Conservation (phyloP, 2,888 invertebrate genomes). For the Drosophila affinis region DNA sequence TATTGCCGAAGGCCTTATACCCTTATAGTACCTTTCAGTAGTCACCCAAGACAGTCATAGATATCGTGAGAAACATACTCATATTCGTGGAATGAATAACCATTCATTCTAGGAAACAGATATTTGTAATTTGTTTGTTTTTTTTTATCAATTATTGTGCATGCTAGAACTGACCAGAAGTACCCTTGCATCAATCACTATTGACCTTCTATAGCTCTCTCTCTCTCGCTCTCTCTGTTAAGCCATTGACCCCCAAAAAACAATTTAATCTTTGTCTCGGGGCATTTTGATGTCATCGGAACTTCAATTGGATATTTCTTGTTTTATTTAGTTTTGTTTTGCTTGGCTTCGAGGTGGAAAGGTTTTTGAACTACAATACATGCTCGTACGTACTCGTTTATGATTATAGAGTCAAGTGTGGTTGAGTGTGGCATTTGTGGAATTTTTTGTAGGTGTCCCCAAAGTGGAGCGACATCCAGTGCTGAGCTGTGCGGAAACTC, state of each 20-base stretch:
- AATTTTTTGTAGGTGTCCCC: conserved; percentile 27
- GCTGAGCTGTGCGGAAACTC: conserved; percentile 36
- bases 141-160: neutral
- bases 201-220: conserved; percentile 59
- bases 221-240: conserved; percentile 35
- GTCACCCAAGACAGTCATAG: too few species aligned
- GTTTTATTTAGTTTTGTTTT: conserved; percentile 17
- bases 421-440: conserved; percentile 35
- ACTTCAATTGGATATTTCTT: conserved; percentile 64
- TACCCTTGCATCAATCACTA: conserved; percentile 47
- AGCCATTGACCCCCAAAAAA: conserved; percentile 69
- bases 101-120: too few species aligned
- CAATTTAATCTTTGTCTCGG: conserved; percentile 41
- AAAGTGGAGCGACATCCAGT: neutral
- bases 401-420: conserved; percentile 19
- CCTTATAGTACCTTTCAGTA: conserved; percentile 7
- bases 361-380: conserved; percentile 69
- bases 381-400: neutral
- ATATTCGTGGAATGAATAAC: too few species aligned
- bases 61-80: too few species aligned
- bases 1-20: neutral
- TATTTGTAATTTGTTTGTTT: too few species aligned
- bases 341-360: conserved; percentile 46
- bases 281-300: conserved; percentile 72
- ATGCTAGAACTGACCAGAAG: neutral